These are phyloP conservation scores for Drosophila persimilis DNA, from an alignment of 1,140 invertebrate species.

Conservation along the genomic window DNA sequence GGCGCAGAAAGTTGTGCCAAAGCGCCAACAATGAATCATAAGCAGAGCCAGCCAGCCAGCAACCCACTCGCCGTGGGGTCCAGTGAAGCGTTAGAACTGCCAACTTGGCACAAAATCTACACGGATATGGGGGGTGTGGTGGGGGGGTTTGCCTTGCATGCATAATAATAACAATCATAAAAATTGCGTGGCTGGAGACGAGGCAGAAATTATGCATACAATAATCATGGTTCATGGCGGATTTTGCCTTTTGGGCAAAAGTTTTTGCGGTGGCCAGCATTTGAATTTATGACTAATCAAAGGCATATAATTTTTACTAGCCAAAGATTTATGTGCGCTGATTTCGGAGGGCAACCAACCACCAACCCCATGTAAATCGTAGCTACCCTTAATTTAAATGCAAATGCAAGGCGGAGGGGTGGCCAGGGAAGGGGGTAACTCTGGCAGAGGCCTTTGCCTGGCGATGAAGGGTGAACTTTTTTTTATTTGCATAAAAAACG, in stretches of 20 bases:
- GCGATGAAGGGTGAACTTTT: constrained; percentile 8
- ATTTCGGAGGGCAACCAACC: constrained; percentile 22
- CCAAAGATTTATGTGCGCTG: constrained; percentile 64
- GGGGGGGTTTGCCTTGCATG: constrained; percentile 44
- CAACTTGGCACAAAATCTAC: constrained; percentile 60
- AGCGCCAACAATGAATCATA: constrained; percentile 64
- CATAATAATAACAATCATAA: constrained; percentile 77
- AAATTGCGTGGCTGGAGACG: constrained; percentile 30
- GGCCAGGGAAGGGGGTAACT: constrained; percentile 14
- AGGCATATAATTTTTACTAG: constrained; percentile 71
- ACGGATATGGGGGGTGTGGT: neutral
- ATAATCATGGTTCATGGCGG: constrained; percentile 49
- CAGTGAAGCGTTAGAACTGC: constrained; percentile 56
- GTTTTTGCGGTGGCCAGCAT: constrained; percentile 9
- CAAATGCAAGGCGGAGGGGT: constrained; percentile 35
- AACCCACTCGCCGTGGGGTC: constrained; percentile 12
- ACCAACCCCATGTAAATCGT: constrained; percentile 40
- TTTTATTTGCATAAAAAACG: neutral
- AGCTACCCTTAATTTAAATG: constrained; percentile 65
- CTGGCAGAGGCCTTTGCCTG: neutral
- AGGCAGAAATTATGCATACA: constrained; percentile 62
- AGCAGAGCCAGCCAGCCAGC: constrained; percentile 8
- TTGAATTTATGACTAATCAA: constrained; percentile 72
- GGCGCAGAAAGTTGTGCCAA: constrained; percentile 27
- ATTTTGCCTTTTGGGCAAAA: constrained; percentile 22